phyloP scores from a whole-genome alignment of 2,888 invertebrate genomes.

The Yponomeuta sedellus region DNA sequence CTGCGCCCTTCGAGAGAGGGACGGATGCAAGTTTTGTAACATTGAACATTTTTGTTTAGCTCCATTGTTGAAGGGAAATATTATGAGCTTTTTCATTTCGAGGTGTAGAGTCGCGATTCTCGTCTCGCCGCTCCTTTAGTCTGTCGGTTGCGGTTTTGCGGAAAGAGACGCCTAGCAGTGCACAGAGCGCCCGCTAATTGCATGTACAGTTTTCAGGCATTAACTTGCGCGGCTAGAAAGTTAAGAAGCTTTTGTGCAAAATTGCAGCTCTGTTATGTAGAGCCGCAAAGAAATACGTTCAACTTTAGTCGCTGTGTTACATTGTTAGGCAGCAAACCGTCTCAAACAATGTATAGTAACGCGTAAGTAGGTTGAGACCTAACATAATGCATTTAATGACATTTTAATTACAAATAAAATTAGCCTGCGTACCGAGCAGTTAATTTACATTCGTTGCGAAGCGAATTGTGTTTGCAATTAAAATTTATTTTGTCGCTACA shows the following conservation, averaged over 20 bases:
- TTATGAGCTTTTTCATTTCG: conserved; percentile 68
- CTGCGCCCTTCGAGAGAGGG: conserved; percentile 40
- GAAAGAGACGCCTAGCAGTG: conserved; percentile 43
- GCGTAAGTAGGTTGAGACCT: neutral
- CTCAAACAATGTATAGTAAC: neutral
- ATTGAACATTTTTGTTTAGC: conserved; percentile 71
- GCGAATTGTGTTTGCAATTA: conserved; percentile 30
- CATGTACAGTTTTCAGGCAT: conserved; percentile 20
- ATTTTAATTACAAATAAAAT: conserved; percentile 32
- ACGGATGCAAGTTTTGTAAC: conserved; percentile 60
- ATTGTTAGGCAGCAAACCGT: neutral
- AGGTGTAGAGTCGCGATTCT: conserved; percentile 39
- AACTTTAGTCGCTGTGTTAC: neutral
- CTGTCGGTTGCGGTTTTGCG: conserved; percentile 35
- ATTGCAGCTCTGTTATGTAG: neutral
- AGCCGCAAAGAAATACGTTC: neutral
- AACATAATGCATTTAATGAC: conserved; percentile 8
- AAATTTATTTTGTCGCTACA: conserved; percentile 6
- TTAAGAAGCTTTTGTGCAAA: conserved; percentile 4
- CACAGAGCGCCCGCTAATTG: conserved; percentile 19
- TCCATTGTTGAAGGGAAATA: conserved; percentile 69
- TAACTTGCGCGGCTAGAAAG: neutral
- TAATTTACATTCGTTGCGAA: conserved; percentile 27
- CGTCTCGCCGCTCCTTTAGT: conserved; percentile 41
- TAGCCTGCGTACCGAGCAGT: conserved; percentile 29